These are phyloP conservation scores for Eupithecia abbreviata DNA, from an alignment of 2,888 invertebrate genomes.

Conservation along the genomic window DNA sequence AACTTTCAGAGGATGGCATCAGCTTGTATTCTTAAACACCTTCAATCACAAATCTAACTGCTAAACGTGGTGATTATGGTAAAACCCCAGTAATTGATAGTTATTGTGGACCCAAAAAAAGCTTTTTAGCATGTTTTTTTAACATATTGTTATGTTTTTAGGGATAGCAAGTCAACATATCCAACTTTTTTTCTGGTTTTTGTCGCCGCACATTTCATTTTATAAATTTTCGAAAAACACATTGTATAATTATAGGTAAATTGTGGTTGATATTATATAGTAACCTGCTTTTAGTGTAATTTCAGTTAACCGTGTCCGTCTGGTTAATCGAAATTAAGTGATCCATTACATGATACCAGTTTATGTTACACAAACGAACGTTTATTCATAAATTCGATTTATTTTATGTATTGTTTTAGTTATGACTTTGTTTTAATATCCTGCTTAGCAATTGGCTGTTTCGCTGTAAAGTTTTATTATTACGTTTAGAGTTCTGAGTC, in stretches of 20 bases:
- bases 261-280: background rate
- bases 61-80: background rate
- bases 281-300: conserved; percentile 13
- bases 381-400: conserved; percentile 72
- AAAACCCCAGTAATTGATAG: background rate
- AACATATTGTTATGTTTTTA: too few species aligned
- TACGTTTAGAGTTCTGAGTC: background rate
- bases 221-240: too few species aligned
- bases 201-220: too few species aligned
- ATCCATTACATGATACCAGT: conserved; percentile 80
- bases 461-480: conserved; percentile 2
- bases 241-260: too few species aligned
- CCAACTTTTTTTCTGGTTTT: too few species aligned
- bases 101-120: too few species aligned
- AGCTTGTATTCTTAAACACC: background rate
- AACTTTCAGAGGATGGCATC: background rate
- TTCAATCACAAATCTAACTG: background rate
- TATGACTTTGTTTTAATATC: conserved; percentile 40
- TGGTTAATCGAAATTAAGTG: conserved; percentile 82
- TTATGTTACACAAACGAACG: conserved; percentile 68
- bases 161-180: too few species aligned
- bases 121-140: too few species aligned
- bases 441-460: conserved; percentile 25
- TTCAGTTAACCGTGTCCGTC: conserved; percentile 57
- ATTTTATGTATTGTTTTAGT: conserved; percentile 65